Evolutionary conservation across 2,797 vertebrate genomes (phyloP).

Genomic region (Crenuchus spilurus): DNA sequence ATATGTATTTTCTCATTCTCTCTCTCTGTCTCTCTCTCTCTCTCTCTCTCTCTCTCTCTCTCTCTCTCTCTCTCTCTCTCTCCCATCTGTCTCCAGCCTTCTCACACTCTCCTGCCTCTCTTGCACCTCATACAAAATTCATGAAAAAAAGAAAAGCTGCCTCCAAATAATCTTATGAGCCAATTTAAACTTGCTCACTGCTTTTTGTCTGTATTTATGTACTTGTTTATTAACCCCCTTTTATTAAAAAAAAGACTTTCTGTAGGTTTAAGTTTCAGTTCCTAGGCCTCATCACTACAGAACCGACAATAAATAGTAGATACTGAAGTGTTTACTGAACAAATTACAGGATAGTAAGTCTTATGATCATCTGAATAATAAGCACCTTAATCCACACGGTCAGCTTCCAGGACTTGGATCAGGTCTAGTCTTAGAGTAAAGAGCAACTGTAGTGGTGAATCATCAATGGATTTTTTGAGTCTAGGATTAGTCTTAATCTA

Average conservation of each 20-base stretch:
- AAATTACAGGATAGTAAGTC: too few species aligned
- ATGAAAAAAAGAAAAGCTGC: slow-evolving; percentile 6
- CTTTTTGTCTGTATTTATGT: background rate
- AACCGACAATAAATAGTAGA: too few species aligned
- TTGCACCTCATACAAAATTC: slow-evolving; percentile 28
- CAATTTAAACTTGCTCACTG: background rate
- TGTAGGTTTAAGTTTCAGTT: background rate
- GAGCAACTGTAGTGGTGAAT: too few species aligned
- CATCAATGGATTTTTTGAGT: too few species aligned
- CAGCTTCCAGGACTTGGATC: too few species aligned
- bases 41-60: background rate
- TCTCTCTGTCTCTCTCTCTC: too few species aligned
- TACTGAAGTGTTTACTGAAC: too few species aligned
- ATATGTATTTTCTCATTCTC: background rate
- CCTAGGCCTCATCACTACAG: background rate
- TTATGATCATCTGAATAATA: too few species aligned
- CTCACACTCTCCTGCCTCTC: slow-evolving; percentile 11
- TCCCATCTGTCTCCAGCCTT: background rate
- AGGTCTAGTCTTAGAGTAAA: too few species aligned
- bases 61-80: background rate
- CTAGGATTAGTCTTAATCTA: too few species aligned
- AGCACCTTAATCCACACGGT: too few species aligned
- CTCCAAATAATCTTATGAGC: background rate
- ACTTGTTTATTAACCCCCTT: background rate
- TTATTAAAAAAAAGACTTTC: background rate